phyloP scores from a whole-genome alignment of 2,888 invertebrate species.

The Pammene fasciana region DNA sequence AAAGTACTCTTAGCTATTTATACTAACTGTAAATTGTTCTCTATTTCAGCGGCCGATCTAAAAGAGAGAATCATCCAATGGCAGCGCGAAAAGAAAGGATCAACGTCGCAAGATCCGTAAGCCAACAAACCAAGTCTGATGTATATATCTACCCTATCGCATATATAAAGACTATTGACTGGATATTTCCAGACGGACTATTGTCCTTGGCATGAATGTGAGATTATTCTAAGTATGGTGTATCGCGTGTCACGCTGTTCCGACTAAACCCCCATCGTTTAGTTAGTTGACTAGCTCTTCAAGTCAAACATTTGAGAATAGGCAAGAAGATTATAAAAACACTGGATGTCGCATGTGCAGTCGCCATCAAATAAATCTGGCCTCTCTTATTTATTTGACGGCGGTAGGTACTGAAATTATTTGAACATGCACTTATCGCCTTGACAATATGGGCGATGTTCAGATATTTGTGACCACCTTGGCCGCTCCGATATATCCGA shows the following conservation, averaged over 20 bases:
- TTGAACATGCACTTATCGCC: no score
- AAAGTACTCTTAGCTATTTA: no score
- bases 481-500: no score
- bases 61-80: constrained; percentile 93
- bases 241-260: constrained; percentile 33
- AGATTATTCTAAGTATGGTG: constrained; percentile 71
- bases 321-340: neutral
- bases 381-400: no score
- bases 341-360: neutral
- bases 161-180: constrained; percentile 70
- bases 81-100: constrained; percentile 90
- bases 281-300: constrained; percentile 33
- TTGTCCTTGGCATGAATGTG: constrained; percentile 77
- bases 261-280: constrained; percentile 37
- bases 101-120: constrained; percentile 68
- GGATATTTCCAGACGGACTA: constrained; percentile 71
- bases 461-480: no score
- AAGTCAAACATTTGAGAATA: constrained; percentile 19
- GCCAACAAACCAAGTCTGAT: constrained; percentile 76
- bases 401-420: no score
- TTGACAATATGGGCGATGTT: no score
- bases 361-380: no score
- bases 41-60: constrained; percentile 88
- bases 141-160: constrained; percentile 70
- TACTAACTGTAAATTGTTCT: constrained; percentile 31